These are phyloP conservation scores for Parambassis ranga DNA, from an alignment of 2,797 vertebrate genomes.

Conservation along the genomic window DNA sequence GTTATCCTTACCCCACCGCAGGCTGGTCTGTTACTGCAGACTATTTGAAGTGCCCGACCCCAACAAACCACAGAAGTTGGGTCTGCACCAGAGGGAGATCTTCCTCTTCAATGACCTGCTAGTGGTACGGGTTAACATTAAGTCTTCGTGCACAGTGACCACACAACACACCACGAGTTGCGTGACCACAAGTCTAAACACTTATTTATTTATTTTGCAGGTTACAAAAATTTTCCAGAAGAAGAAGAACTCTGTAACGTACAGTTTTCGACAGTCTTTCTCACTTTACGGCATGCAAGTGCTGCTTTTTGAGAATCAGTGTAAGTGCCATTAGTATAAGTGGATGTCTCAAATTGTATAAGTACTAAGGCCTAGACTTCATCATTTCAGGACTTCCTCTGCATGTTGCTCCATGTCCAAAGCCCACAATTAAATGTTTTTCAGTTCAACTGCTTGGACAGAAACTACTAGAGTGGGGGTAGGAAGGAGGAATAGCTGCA, in stretches of 20 bases:
- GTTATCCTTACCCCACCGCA: conserved; percentile 92
- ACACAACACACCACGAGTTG: not conserved
- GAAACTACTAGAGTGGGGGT: too few relatives aligned
- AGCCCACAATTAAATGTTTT: too few relatives aligned
- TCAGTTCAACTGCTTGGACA: too few relatives aligned
- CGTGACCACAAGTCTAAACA: not conserved
- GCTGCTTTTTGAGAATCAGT: conserved; percentile 95
- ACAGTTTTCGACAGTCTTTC: conserved; percentile 98
- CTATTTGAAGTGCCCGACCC: conserved; percentile 97
- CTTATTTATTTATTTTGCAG: conserved; percentile 65
- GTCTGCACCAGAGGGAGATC: conserved; percentile 95
- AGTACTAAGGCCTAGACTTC: too few relatives aligned
- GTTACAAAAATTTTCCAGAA: conserved; percentile 99
- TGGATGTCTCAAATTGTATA: not conserved
- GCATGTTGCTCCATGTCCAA: not conserved
- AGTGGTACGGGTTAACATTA: conserved; percentile 83
- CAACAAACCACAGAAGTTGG: conserved; percentile 96
- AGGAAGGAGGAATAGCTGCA: too few relatives aligned
- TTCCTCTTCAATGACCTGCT: conserved; percentile 98
- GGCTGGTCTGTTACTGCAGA: conserved; percentile 95
- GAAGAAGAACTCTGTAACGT: conserved; percentile 98
- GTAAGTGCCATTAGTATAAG: conserved; percentile 78
- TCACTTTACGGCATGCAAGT: conserved; percentile 97
- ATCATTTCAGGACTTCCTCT: not conserved
- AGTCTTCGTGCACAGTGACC: not conserved